These are phyloP conservation scores for Cyclopterus lumpus DNA, from an alignment of 2,797 vertebrate genomes.

Conservation along the genomic window DNA sequence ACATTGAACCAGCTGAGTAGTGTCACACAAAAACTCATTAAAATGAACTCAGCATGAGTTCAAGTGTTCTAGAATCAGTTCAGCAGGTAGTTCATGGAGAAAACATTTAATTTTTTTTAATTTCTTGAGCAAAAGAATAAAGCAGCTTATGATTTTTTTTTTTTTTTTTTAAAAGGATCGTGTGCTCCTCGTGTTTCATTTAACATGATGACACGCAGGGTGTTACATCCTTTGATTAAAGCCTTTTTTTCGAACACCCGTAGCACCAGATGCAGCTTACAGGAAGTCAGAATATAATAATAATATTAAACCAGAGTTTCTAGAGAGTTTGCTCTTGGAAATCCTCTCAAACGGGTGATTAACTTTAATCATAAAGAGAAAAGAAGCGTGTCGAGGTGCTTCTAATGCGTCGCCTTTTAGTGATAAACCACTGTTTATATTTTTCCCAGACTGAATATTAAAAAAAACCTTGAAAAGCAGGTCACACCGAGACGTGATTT, in stretches of 20 bases:
- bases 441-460: neutral
- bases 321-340: neutral
- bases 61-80: neutral
- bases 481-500: neutral
- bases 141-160: neutral
- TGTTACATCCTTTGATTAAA: neutral
- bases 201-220: neutral
- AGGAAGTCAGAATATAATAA: no score
- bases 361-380: neutral
- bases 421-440: neutral
- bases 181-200: neutral
- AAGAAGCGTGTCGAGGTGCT: neutral
- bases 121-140: neutral
- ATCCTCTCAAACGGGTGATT: neutral
- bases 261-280: neutral
- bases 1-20: neutral
- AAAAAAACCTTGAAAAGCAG: neutral
- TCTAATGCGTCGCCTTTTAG: neutral
- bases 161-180: neutral
- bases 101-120: accelerated
- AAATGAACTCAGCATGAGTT: constrained; percentile 1
- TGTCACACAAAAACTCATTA: neutral
- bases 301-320: neutral
- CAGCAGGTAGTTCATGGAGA: neutral
- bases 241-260: neutral